Evolutionary conservation across 1,140 invertebrate genomes (phyloP).

Genomic region (Lasioglossum baleicum): DNA sequence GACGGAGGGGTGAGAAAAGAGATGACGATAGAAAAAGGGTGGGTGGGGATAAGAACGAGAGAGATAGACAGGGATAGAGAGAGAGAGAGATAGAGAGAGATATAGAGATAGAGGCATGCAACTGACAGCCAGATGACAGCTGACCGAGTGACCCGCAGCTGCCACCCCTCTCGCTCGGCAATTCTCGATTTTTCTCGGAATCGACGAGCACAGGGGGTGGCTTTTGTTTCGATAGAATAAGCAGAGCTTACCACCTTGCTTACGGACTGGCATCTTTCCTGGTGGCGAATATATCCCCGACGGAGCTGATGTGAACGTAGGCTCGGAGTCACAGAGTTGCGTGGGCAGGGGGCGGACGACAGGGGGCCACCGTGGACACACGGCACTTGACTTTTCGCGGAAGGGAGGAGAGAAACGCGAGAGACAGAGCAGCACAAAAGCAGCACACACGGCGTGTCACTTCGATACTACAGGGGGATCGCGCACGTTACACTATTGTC

Average conservation of each 20-base stretch:
- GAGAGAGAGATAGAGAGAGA: not conserved
- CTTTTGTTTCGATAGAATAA: slow-evolving; percentile 41
- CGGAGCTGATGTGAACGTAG: not conserved
- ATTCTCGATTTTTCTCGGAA: slow-evolving; percentile 23
- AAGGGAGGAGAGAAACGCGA: slow-evolving; percentile 20
- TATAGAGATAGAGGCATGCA: slow-evolving; percentile 19
- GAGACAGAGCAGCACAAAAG: not conserved
- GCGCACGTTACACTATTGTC: slow-evolving; percentile 63
- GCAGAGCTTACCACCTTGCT: slow-evolving; percentile 79
- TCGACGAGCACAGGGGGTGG: slow-evolving; percentile 14
- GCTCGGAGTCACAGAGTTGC: not conserved
- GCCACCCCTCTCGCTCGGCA: slow-evolving; percentile 48
- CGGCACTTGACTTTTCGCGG: slow-evolving; percentile 18
- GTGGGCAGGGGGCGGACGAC: slow-evolving; percentile 16
- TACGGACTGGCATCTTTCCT: slow-evolving; percentile 77
- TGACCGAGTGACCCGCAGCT: slow-evolving; percentile 73
- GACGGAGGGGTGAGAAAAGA: no score
- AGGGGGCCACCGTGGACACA: not conserved
- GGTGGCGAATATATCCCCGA: slow-evolving; percentile 18
- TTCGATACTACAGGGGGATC: slow-evolving; percentile 44
- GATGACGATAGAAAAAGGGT: no score
- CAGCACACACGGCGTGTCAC: slow-evolving; percentile 38
- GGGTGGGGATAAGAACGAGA: no score
- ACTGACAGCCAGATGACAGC: slow-evolving; percentile 61
- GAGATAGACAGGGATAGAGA: not conserved